A percentile compares a stretch with the other conserved stretches of the same genome.
phyloP scores from a whole-genome alignment of 2,113 vertebrate genomes.

The Dunckerocampus dactyliophorus region DNA sequence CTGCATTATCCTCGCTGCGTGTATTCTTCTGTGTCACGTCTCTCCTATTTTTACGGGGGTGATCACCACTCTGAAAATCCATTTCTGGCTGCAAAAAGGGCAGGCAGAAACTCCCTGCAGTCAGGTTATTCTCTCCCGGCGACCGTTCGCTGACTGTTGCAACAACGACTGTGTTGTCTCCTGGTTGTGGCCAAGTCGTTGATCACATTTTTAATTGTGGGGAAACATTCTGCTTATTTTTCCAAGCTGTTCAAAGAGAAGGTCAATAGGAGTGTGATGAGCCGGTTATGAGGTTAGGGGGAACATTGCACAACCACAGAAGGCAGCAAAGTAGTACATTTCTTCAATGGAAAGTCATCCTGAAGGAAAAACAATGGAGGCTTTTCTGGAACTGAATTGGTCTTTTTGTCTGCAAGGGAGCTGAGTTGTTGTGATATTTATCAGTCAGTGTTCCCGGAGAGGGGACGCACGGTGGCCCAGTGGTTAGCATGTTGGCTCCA shows the following conservation, averaged over 20 bases:
- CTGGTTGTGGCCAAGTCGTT: neutral
- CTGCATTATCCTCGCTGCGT: neutral
- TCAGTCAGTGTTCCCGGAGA: no score
- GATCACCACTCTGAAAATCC: neutral
- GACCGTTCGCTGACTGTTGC: neutral
- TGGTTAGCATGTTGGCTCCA: no score
- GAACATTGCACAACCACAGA: conserved; percentile 33
- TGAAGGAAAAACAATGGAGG: no score
- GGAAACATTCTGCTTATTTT: neutral
- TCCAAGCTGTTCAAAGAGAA: no score
- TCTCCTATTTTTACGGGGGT: neutral
- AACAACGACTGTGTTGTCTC: neutral
- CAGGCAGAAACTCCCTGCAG: neutral
- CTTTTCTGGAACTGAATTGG: no score
- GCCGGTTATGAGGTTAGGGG: conserved; percentile 26
- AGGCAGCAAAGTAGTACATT: conserved; percentile 26
- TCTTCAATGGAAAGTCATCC: no score
- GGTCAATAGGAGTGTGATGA: conserved; percentile 24
- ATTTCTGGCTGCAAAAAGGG: conserved; percentile 3
- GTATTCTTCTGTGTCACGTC: neutral
- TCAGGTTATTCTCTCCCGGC: no score
- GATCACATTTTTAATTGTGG: conserved; percentile 5
- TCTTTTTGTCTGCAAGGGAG: no score
- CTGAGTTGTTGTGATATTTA: no score
- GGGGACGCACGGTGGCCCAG: no score